Evolutionary conservation across 2,113 vertebrate genomes (phyloP).

Genomic region (Capreolus pygargus): DNA sequence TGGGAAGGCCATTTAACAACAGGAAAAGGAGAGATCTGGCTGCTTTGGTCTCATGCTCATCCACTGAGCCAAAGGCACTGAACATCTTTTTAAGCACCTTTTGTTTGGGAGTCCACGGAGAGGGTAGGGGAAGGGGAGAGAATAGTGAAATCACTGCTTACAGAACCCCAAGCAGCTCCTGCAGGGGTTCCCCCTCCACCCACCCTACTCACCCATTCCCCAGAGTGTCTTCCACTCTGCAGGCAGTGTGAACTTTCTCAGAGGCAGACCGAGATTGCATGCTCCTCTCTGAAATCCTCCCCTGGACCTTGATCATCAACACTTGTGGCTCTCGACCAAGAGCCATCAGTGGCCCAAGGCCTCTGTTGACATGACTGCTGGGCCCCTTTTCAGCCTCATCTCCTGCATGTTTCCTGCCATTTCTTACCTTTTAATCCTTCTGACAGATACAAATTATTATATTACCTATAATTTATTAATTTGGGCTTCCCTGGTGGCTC

Average conservation of each 20-base stretch:
- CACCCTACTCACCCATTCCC: too few relatives aligned
- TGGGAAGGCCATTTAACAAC: not conserved
- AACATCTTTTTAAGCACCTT: not conserved
- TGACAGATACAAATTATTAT: not conserved
- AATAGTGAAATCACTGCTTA: not conserved
- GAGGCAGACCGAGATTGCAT: not conserved
- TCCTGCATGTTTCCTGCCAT: not conserved
- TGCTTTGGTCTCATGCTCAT: not conserved
- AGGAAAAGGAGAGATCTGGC: not conserved
- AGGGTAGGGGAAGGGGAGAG: not conserved
- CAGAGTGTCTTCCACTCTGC: fast-evolving
- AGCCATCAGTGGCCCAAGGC: not conserved
- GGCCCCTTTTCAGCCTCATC: not conserved
- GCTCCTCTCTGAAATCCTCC: not conserved
- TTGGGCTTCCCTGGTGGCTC: not conserved
- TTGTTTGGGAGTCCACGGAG: not conserved
- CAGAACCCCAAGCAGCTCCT: not conserved
- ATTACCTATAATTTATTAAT: not conserved
- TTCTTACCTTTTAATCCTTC: not conserved
- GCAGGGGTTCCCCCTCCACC: fast-evolving
- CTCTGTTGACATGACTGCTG: not conserved
- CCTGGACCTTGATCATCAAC: not conserved
- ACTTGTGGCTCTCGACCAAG: not conserved
- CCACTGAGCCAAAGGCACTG: not conserved
- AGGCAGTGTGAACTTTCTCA: not conserved